Base-by-base conservation (phyloP, 64 coral and sea anemone species). In the Dendronephthya gigantea region DNA sequence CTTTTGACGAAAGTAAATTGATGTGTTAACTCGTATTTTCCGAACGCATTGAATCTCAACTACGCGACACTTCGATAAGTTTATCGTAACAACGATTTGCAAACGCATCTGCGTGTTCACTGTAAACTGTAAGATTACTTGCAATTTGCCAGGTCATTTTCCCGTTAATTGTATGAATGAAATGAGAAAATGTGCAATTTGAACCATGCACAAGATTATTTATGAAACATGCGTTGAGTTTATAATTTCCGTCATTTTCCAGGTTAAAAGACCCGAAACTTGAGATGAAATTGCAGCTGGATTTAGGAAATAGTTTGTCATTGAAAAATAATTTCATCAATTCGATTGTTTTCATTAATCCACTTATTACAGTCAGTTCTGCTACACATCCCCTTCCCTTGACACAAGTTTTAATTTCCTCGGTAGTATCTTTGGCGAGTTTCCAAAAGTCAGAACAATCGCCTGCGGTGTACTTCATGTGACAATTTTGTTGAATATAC, bases 121-220 rank as follows among this genome's bases (percentile, higher is more conserved):
- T n/a, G n/a, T n/a, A n/a, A n/a, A 84, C 50, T 30, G 83, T 84
- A 49, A 84, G 19, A 84, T 49, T 84, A 31, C 50, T 49, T 43
- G 32, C 35, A 84, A 84, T 43, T 25, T 49, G 25, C 50, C 43
- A 49, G 16, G 15, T 47, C 40, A 84, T 84, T 49, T 45, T 52
- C 13, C 50, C 50, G 8, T 52, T 52, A 16, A 52, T 22, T 10
- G 50, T 52, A 22, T 52, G 50, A 22, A 16, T 52, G 50, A 52
- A 52, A 22, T 52, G 50, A 52, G 13, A 52, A 22, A 52, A 52
- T 22, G 23, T 16, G 23, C 13, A 52, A 16, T n/a, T 52, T 52
- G 50, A 12, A 52, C 50, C 50, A 52, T 52, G 50, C 13, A 12
- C 13, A 52, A 52, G 50, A 52, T 12, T 22, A 52, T 22, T 52